These are phyloP conservation scores for Paedocypris sp. DNA, from an alignment of 2,113 vertebrate genomes.

Conservation along the genomic window DNA sequence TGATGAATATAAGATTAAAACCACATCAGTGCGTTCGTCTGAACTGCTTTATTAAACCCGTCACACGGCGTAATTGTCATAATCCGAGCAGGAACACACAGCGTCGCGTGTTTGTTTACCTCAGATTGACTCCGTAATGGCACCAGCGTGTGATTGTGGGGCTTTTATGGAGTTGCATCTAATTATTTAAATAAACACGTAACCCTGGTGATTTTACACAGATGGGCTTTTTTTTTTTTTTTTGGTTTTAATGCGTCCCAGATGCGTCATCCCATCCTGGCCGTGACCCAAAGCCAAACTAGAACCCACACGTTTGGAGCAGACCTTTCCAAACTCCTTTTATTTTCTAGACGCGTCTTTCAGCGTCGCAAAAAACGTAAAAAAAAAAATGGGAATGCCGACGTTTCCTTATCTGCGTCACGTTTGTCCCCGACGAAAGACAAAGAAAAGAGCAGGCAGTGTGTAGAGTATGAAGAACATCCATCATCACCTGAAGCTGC, in stretches of 20 bases:
- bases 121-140: neutral
- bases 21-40: constrained; percentile 27
- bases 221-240: constrained; percentile 33
- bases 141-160: neutral
- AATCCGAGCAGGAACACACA: constrained; percentile 13
- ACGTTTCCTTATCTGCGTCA: constrained; percentile 26
- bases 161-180: constrained; percentile 15
- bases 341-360: constrained; percentile 24
- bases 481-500: constrained; percentile 38
- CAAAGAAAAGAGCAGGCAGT: constrained; percentile 8
- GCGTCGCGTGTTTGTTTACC: neutral
- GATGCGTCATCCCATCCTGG: constrained; percentile 34
- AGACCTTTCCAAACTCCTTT: constrained; percentile 19
- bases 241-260: constrained; percentile 38
- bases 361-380: constrained; percentile 15
- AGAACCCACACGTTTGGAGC: constrained; percentile 34
- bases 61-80: constrained; percentile 17
- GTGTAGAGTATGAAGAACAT: constrained; percentile 26
- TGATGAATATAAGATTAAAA: constrained; percentile 35
- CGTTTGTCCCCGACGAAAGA: constrained; percentile 6
- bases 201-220: constrained; percentile 35
- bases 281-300: constrained; percentile 29
- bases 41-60: constrained; percentile 29
- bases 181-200: constrained; percentile 40
- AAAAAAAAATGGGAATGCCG: constrained; percentile 26